Evolutionary conservation across 2,113 vertebrate species (phyloP), one percentile per base, ranked within the genome.

Genomic region (Meriones unguiculatus): DNA sequence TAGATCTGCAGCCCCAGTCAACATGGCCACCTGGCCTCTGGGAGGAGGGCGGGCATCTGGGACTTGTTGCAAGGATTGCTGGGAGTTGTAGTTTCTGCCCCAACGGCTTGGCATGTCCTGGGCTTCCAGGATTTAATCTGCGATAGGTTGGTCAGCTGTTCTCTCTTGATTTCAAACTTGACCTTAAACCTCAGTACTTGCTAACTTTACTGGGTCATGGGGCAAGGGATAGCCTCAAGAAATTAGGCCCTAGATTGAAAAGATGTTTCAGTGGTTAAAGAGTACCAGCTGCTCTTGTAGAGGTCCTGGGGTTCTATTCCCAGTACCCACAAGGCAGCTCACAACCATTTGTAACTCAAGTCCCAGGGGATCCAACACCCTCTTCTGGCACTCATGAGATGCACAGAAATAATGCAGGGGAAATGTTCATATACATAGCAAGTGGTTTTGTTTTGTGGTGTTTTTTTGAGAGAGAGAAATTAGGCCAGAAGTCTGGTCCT

Each of bases 21-120:
- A 97, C 97, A 98, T 98, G 98, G 98, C 98, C 94, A 97, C 98
- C 97, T 97, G 96, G 97, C 96, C 92, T 94, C 88, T 89, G 97
- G 91, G 92, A 77, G 85, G 96, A 89, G 89, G 97, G 84, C 90
- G 6, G 75, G 80, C 90, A 17, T 50, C 86, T 54, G 52, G 92
- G 94, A 73, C 84, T 46, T 90, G 92, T 91, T 97, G 97, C 97
- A 97, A 96, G 96, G 67, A 65, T 73, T 97, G 93, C 96, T 97
- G 98, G 98, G 98, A 98, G 73, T 96, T 98, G 98, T 97, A 98
- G 98, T 98, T 64, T 46, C 12, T 7, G 5, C 30, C 9, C 15
- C 3, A 67, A 24, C 69, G 30, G 67, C 14, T 81, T 70, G 24
- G 75, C 75, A 35, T 67, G 84, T 15, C 59, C 95, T 90, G 82